Evolutionary conservation across 2,888 invertebrate genomes (phyloP), one percentile per base, ranked within the genome.

Genomic region (Perizoma affinitatum): DNA sequence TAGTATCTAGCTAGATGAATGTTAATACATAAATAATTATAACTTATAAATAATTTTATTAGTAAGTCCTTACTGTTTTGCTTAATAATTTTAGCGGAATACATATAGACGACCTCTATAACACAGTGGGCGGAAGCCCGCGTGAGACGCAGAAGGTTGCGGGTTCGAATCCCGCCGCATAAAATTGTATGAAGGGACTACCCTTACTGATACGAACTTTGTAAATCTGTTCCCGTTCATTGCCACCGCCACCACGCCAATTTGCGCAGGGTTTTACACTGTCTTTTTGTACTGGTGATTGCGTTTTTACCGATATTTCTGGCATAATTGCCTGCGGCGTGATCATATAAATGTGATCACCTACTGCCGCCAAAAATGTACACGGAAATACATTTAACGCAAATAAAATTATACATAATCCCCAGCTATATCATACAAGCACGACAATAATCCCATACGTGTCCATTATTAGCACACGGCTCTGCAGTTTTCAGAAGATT

Each of bases 301-400:
- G 47, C 47, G 54, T 54, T 47, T 47, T 35, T n/a, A 5, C 10
- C 46, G 8, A 35, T 54, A 35, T 47, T 47, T 54, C 42, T n/a
- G n/a, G n/a, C n/a, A n/a, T n/a, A n/a, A n/a, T n/a, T n/a, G n/a
- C n/a, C n/a, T 35, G 41, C 40, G 41, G 42, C 10, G 5, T 35
- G 47, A 34, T 54, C 10, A 34, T 34, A 35, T 10, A 10, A 52
- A 47, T 34, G 43, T 10, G 33, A 40, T 40, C 5, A 22, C 45
- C 22, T 22, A 22, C 22, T 44, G 49, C 35, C 38, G 9, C 10
- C 10, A 22, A 34, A 55, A 55, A 55, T 36, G 22, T 33, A 48
- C 43, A 22, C 34, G 41, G 10, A 41, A 11, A 48, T 42, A 46
- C 4, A 47, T 47, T n/a, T 35, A 22, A 22, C 22, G 22, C 22